These are phyloP conservation scores for Strix aluco DNA, from an alignment of 2,113 vertebrate species.

Conservation along the genomic window DNA sequence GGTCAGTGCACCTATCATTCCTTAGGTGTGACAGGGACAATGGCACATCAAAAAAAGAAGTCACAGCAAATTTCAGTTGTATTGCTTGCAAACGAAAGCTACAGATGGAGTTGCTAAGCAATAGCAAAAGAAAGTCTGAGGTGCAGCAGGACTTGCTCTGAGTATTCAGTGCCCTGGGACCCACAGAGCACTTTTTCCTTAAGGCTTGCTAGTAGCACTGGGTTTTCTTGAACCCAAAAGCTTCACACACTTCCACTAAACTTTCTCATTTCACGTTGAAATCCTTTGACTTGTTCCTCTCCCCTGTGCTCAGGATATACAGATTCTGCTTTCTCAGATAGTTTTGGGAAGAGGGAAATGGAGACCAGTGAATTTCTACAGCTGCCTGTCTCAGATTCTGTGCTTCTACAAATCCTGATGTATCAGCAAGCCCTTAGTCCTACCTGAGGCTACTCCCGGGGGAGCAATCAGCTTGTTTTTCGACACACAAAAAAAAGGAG, in stretches of 20 bases:
- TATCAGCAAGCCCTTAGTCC: not conserved
- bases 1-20: not conserved
- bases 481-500: not conserved
- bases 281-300: not conserved
- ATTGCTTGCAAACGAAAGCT: not conserved
- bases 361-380: not conserved
- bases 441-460: not conserved
- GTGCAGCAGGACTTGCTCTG: not conserved
- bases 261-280: not conserved
- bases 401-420: not conserved
- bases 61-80: not conserved
- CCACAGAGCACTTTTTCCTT: not conserved
- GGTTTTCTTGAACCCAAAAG: not conserved
- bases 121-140: not conserved
- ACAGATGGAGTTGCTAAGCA: not conserved
- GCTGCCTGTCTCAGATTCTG: not conserved
- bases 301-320: not conserved
- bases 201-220: fast-evolving
- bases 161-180: not conserved
- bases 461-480: not conserved
- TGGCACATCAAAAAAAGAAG: fast-evolving
- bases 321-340: not conserved
- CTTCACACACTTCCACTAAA: not conserved
- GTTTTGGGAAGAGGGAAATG: not conserved
- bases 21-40: not conserved